Conservation (phyloP, 2,797 vertebrate genomes). For the Cynopterus sphinx region DNA sequence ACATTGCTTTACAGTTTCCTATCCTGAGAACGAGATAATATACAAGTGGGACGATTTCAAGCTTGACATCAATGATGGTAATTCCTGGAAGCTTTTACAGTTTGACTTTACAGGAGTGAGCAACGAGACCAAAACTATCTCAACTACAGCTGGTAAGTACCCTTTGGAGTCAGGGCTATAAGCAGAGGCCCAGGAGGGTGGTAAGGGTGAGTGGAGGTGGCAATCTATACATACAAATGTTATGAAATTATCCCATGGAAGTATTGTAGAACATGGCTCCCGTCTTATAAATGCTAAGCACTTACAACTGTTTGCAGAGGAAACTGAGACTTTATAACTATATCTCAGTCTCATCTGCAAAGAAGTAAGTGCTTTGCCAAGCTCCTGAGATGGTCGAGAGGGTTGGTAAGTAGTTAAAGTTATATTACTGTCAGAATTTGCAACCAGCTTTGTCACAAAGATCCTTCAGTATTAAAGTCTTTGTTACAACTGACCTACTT, state of each 20-base stretch:
- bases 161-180: background rate
- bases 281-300: conserved; percentile 43
- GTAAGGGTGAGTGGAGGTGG: background rate
- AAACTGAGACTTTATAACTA: conserved; percentile 72
- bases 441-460: background rate
- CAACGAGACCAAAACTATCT: conserved; percentile 83
- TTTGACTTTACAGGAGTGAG: conserved; percentile 85
- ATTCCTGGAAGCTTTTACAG: conserved; percentile 87
- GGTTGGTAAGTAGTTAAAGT: conserved; percentile 44
- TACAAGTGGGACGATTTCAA: conserved; percentile 85
- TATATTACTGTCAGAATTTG: background rate
- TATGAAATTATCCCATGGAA: background rate
- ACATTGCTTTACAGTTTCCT: conserved; percentile 82
- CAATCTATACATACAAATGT: background rate
- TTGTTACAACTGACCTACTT: background rate
- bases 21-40: conserved; percentile 81
- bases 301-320: conserved; percentile 76
- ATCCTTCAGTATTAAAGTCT: conserved; percentile 1
- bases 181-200: background rate
- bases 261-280: background rate
- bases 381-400: background rate
- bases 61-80: conserved; percentile 84
- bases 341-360: conserved; percentile 70
- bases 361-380: conserved; percentile 71
- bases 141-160: conserved; percentile 82